These are phyloP conservation scores for Conistra vaccinii DNA, from an alignment of 2,888 invertebrate species.

Conservation along the genomic window DNA sequence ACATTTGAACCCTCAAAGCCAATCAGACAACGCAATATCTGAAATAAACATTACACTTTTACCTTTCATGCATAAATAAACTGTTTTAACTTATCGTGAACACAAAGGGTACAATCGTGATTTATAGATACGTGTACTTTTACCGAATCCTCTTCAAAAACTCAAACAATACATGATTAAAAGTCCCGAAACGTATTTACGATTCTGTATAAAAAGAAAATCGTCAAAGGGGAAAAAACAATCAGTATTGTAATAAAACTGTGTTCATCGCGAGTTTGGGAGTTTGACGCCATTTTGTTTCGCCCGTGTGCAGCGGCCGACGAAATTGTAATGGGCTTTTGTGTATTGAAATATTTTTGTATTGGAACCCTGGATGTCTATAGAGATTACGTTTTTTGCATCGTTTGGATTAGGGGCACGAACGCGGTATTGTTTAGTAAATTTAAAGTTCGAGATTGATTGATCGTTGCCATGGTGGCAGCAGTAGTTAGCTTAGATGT, in stretches of 20 bases:
- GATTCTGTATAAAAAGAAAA: conserved; percentile 37
- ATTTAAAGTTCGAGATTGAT: conserved; percentile 8
- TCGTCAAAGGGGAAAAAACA: conserved; percentile 42
- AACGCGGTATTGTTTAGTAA: neutral
- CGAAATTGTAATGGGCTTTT: conserved; percentile 63
- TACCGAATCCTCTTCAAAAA: conserved; percentile 38
- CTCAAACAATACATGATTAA: conserved; percentile 61
- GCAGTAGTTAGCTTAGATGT: neutral
- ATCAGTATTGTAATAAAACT: conserved; percentile 60
- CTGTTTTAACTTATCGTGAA: conserved; percentile 46
- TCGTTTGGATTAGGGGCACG: conserved; percentile 7
- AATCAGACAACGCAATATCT: conserved; percentile 47
- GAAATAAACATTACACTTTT: conserved; percentile 23
- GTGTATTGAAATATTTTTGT: conserved; percentile 58
- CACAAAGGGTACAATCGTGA: conserved; percentile 44
- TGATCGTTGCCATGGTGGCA: neutral
- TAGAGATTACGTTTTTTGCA: conserved; percentile 28
- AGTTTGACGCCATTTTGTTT: conserved; percentile 47
- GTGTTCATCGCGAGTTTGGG: conserved; percentile 46
- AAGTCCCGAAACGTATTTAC: conserved; percentile 45
- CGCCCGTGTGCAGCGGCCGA: conserved; percentile 56
- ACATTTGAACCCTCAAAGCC: conserved; percentile 33
- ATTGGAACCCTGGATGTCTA: conserved; percentile 17
- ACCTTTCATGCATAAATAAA: conserved; percentile 58
- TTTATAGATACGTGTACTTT: conserved; percentile 50